Base-by-base conservation (phyloP, 37 sponge, comb jelly and placozoan genomes). In the Axinella damicornis region DNA sequence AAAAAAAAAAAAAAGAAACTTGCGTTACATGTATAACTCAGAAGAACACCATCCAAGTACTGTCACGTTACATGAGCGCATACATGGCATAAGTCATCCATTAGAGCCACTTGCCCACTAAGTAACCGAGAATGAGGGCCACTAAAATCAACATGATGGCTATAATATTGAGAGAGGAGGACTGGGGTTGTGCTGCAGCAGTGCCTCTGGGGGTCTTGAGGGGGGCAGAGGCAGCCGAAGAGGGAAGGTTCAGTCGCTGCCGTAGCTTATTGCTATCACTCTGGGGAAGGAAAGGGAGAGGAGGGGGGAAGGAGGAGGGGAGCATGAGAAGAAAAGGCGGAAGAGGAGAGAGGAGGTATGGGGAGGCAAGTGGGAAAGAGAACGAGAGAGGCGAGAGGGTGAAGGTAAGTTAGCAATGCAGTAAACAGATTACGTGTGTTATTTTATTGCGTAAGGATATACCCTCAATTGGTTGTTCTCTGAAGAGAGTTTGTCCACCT, bases 81-180 rank as follows among this genome's bases (percentile, higher is more conserved):
- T n/a, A n/a, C n/a, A n/a, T n/a, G n/a, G n/a, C n/a, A n/a, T n/a
- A n/a, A n/a, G n/a, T n/a, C n/a, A n/a, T 56, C 62, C 27, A 61
- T 61, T 25, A 80, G 38, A 80, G 70, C 69, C 56, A 80, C 55
- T 80, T 80, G 13, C 93, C 93, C 14, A 93, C 83, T 55, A 93
- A 62, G 69, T 89, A 93, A 5, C 93, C 93, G 53, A 93, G 65
- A 31, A 93, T 62, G 27, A 93, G 73, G 14, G 93, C 93, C 59
- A 93, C 69, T 41, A 93, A 33, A 30, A 93, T 85, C 25, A 93
- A 41, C 57, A 88, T n/a, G 28, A 93, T 66, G 22, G 85, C 88
- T 32, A 92, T 28, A 0, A 88, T 52, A 27, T 46, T 74, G 0
- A 85, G 86, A 22, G 88, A 74, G 0, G 81, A 71, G 5, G 73